Conservation (phyloP, 2,797 vertebrate genomes). For the Aplochiton taeniatus region DNA sequence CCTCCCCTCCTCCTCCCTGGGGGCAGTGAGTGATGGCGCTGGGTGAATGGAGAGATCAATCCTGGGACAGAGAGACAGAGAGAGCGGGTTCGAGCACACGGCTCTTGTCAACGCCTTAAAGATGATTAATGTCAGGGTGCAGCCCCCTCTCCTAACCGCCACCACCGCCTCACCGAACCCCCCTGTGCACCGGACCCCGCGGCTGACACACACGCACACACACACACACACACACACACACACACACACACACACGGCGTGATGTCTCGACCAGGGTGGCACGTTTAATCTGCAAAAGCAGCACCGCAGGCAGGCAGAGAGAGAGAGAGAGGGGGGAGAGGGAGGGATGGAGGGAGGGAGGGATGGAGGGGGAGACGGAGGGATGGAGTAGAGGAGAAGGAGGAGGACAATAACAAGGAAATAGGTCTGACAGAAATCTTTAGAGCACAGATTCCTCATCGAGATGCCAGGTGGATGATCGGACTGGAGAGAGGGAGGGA, state of each 20-base stretch:
- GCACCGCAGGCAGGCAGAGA: not conserved
- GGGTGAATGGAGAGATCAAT: slow-evolving; percentile 85
- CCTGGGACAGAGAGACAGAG: slow-evolving; percentile 70
- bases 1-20: too few relatives aligned
- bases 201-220: too few relatives aligned
- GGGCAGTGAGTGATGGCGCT: slow-evolving; percentile 83
- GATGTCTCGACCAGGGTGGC: too few relatives aligned
- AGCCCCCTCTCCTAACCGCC: slow-evolving; percentile 73
- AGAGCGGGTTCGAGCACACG: slow-evolving; percentile 66
- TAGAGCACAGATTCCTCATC: slow-evolving; percentile 96
- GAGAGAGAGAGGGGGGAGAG: slow-evolving; percentile 23
- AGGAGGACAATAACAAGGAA: slow-evolving; percentile 95
- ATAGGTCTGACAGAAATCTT: slow-evolving; percentile 99
- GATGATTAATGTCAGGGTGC: slow-evolving; percentile 97
- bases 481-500: slow-evolving; percentile 45
- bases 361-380: slow-evolving; percentile 13
- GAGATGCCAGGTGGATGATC: slow-evolving; percentile 81
- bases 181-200: too few relatives aligned
- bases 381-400: slow-evolving; percentile 28
- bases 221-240: too few relatives aligned
- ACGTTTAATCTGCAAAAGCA: too few relatives aligned
- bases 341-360: slow-evolving; percentile 1
- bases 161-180: too few relatives aligned
- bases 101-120: slow-evolving; percentile 96
- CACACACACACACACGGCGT: too few relatives aligned